Evolutionary conservation across 1,140 invertebrate genomes (phyloP), one percentile per base, ranked within the genome.

Genomic region (Diorhabda carinulata): DNA sequence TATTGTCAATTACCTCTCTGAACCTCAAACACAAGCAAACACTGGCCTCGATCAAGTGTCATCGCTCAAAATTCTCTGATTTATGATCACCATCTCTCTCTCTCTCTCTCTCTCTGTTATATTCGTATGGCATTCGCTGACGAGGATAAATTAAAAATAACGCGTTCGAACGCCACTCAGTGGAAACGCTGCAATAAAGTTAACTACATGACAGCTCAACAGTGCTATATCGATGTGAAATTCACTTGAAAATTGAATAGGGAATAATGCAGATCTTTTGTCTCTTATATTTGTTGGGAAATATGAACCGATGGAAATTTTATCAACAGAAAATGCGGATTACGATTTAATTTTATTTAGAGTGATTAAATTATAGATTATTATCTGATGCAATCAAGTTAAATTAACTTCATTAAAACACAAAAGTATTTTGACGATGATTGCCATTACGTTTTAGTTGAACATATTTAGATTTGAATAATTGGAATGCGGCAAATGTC

Each of bases 121-220:
- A n/a, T n/a, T 2, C 0, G n/a, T 8, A 8, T n/a, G 47, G n/a
- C 47, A 52, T 8, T n/a, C n/a, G 47, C 47, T 52, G 47, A 52
- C 47, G 47, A 52, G 47, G 47, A 52, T n/a, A n/a, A 52, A 52
- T 52, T 52, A 52, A 52, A 52, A 52, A 52, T n/a, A 52, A 52
- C 47, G 47, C 47, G 47, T n/a, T 52, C 47, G 6, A 52, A 6
- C n/a, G 47, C n/a, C 47, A 52, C n/a, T 52, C 47, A 52, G 47
- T 52, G 47, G 47, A 52, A 52, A 52, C n/a, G 47, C 47, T 52
- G 47, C 47, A 52, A 52, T 52, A 52, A 52, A 52, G 6, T 52
- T 52, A 52, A 52, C 47, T 52, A 52, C 47, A 52, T 52, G 47
- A 52, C 47, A 52, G 47, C 47, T 52, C 47, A 52, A 52, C 47